A percentile compares a stretch with the other conserved stretches of the same genome.
These are phyloP conservation scores for Physella acuta DNA, from an alignment of 1,140 invertebrate genomes.

Conservation along the genomic window DNA sequence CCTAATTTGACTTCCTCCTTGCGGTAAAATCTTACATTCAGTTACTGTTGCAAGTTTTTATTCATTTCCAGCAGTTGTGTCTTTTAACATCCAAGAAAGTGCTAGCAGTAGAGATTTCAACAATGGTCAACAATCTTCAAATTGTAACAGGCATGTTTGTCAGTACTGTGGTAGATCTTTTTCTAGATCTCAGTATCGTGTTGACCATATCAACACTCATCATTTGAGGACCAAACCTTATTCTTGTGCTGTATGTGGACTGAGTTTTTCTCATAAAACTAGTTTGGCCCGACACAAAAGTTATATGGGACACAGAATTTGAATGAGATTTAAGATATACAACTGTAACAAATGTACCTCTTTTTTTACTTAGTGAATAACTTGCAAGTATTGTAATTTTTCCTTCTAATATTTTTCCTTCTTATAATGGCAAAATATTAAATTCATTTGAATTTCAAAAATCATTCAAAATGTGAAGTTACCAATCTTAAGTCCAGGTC, in stretches of 20 bases:
- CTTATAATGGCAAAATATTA: too few relatives aligned
- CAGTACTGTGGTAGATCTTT: conserved; percentile 19
- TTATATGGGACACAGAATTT: conserved; percentile 8
- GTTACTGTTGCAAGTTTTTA: conserved; percentile 2
- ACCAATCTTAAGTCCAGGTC: too few relatives aligned
- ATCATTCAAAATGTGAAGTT: too few relatives aligned
- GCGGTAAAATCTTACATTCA: too few relatives aligned
- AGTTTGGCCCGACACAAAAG: conserved; percentile 8
- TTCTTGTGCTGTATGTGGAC: conserved; percentile 1
- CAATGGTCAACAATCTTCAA: neutral
- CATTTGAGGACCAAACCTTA: conserved; percentile 13
- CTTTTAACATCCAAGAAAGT: neutral
- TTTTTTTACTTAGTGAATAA: too few relatives aligned
- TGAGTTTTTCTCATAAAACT: conserved; percentile 8
- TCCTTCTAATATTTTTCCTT: too few relatives aligned
- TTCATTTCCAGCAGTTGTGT: conserved; percentile 2
- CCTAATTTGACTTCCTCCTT: too few relatives aligned
- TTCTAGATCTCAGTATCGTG: neutral
- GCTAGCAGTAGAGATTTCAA: neutral
- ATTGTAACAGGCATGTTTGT: neutral
- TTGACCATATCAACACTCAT: conserved; percentile 15
- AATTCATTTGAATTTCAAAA: too few relatives aligned
- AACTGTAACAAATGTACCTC: too few relatives aligned
- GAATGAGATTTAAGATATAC: too few relatives aligned
- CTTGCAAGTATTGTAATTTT: too few relatives aligned